These are phyloP conservation scores for Lordiphosa andalusiaca DNA, from an alignment of 2,888 invertebrate genomes.

Conservation along the genomic window DNA sequence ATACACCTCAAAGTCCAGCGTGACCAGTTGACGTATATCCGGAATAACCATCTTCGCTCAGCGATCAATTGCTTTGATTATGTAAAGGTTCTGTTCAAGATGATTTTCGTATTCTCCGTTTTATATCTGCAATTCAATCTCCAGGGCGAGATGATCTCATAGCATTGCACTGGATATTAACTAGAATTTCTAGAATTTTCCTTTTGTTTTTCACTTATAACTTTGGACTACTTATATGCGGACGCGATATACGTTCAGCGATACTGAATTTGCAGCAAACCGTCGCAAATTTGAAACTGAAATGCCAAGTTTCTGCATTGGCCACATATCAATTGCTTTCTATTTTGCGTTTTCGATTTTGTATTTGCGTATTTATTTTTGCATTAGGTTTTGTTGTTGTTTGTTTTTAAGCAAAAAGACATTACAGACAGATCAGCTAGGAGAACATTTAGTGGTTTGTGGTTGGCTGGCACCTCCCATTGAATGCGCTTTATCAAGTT, in stretches of 20 bases:
- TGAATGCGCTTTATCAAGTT: conserved; percentile 6
- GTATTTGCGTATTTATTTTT: conserved; percentile 64
- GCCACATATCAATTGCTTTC: conserved; percentile 68
- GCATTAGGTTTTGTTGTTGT: conserved; percentile 36
- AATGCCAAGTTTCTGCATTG: conserved; percentile 60
- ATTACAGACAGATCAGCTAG: background rate
- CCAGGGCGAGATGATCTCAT: too few species aligned
- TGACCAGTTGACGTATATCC: conserved; percentile 84
- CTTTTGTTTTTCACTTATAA: conserved; percentile 2
- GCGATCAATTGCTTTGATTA: conserved; percentile 9
- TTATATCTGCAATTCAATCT: too few species aligned
- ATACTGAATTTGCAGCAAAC: conserved; percentile 58
- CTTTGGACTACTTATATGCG: too few species aligned
- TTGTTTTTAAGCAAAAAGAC: conserved; percentile 36
- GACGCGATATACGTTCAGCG: conserved; percentile 21
- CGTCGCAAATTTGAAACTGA: conserved; percentile 63
- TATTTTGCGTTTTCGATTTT: conserved; percentile 70
- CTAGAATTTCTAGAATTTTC: conserved; percentile 1
- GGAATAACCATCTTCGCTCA: conserved; percentile 82
- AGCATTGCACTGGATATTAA: too few species aligned
- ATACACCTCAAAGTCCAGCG: conserved; percentile 94
- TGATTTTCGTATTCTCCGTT: background rate
- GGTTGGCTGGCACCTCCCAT: conserved; percentile 8
- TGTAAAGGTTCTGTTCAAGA: conserved; percentile 16
- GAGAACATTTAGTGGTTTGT: background rate